Percentiles rank a stretch among this genome's conserved stretches.
Evolutionary conservation across 2,797 vertebrate genomes (phyloP).

Genomic region (Sitta carolinensis): DNA sequence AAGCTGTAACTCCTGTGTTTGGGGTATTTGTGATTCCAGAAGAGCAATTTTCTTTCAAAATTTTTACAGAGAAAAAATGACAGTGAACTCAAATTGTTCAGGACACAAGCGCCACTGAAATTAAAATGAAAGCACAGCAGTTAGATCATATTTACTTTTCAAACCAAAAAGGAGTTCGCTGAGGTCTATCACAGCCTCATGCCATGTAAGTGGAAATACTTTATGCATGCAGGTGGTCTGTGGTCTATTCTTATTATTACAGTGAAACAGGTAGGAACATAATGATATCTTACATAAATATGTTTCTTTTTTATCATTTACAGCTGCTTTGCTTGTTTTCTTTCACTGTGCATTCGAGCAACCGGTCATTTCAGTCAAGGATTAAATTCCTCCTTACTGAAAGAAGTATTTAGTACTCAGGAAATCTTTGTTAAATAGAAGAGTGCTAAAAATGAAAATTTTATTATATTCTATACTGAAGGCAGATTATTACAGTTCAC

Average conservation of each 20-base stretch:
- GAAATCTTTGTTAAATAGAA: neutral
- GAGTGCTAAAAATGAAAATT: neutral
- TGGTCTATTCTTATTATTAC: neutral
- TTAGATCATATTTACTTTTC: conserved; percentile 4
- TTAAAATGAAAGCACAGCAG: neutral
- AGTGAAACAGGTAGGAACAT: neutral
- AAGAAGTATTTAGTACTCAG: neutral
- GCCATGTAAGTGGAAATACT: conserved; percentile 1
- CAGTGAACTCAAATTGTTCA: neutral
- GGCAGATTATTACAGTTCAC: neutral
- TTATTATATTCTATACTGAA: neutral
- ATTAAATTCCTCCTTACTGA: neutral
- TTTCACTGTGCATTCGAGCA: conserved; percentile 5
- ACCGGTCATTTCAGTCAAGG: neutral
- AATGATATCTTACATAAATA: neutral
- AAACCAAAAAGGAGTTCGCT: neutral
- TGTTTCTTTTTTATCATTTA: conserved; percentile 2
- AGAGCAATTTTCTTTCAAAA: neutral
- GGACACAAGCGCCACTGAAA: neutral
- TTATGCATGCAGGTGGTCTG: neutral
- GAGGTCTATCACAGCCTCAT: neutral
- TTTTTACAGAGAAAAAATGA: neutral
- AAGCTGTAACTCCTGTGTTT: neutral
- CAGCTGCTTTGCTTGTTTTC: neutral
- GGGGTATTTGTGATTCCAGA: neutral